Base-by-base conservation (phyloP, 2,797 vertebrate species). In the Acipenser oxyrinchus region DNA sequence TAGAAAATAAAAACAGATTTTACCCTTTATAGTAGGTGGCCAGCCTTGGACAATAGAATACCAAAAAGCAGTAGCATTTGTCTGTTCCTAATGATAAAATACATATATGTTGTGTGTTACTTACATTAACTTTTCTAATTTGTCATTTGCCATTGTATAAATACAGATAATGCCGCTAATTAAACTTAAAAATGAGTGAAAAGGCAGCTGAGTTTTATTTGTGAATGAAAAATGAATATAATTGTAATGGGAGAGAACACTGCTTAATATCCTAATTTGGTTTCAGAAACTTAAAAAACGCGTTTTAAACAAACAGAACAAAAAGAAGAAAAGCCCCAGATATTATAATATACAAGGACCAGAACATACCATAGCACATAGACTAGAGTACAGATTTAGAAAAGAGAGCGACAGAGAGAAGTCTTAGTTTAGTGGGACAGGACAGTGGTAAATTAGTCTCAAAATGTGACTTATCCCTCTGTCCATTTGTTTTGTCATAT, bases 401-500 rank as follows among this genome's bases (percentile, higher is more conserved):
- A 87, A 87, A 89, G 87, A 82, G 73, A 85, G 76, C 83, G 7
- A 78, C 80, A 87, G 81, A 80, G 72, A 89, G 6, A 69, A 89
- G 83, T 72, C 79, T 80, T 67, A 81, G 75, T 81, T 81, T 1
- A 67, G 77, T 55, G n/a, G 23, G 23, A 37, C 23, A 37, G 23
- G 23, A 37, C 79, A 81, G 85, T 73, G 23, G 75, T 77, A 73
- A 73, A 75, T 68, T 78, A 80, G 81, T 87, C 88, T 94, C 89
- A 95, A 95, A 99, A 98, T 96, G 94, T 95, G 92, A 99, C 96
- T 98, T 97, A 97, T 98, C 95, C 93, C 93, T 91, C 92, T 96
- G 94, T 93, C 93, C 79, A 80, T 87, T 92, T 91, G 95, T 98
- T 98, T 96, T 96, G 93, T 92, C 96, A 98, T 96, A 98, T 98